Conservation (phyloP, 2,113 vertebrate species). For the Sinocyclocheilus grahami region DNA sequence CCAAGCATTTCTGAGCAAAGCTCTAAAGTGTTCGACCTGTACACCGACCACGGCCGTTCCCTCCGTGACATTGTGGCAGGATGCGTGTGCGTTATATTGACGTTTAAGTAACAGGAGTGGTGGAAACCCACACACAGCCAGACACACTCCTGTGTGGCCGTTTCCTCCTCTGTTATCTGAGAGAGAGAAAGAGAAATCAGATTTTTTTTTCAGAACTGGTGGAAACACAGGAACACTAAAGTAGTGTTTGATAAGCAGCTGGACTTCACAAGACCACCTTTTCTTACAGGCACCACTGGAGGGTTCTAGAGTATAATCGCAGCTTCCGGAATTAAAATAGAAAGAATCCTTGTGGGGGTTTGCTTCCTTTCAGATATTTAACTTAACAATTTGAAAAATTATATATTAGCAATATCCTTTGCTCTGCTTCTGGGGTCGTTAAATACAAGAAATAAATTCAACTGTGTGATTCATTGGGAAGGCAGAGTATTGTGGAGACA, state of each 20-base stretch:
- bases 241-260: no score
- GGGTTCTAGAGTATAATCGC: background rate
- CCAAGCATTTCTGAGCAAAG: slow-evolving; percentile 90
- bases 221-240: background rate
- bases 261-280: background rate
- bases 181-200: background rate
- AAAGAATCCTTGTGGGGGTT: background rate
- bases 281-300: background rate
- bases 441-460: no score
- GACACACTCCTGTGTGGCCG: slow-evolving; percentile 59
- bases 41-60: slow-evolving; percentile 87
- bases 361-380: background rate
- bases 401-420: no score
- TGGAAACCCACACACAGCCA: slow-evolving; percentile 47
- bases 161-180: slow-evolving; percentile 42
- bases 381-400: no score
- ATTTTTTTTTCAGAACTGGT: background rate
- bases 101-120: slow-evolving; percentile 24
- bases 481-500: no score
- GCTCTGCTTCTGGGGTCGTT: no score
- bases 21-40: slow-evolving; percentile 90
- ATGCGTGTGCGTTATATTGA: slow-evolving; percentile 56
- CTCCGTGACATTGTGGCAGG: slow-evolving; percentile 86
- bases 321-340: background rate
- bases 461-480: no score